These are phyloP conservation scores for Cataglyphis hispanica DNA, from an alignment of 1,140 invertebrate species.

Conservation along the genomic window DNA sequence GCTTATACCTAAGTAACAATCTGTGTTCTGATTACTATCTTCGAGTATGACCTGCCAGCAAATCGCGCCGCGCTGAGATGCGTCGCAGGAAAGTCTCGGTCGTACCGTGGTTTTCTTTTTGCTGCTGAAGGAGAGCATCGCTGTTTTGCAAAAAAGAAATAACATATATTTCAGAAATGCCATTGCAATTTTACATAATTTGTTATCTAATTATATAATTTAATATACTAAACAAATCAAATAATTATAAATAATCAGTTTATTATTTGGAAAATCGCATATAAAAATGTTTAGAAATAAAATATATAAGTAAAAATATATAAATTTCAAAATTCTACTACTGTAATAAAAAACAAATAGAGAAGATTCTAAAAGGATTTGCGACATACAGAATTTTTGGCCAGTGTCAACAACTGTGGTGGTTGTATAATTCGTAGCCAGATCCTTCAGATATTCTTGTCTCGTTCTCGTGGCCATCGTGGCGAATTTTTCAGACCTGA, in stretches of 20 bases:
- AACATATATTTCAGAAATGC: conserved; percentile 13
- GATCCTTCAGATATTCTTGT: conserved; percentile 97
- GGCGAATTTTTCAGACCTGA: conserved; percentile 96
- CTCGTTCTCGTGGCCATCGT: conserved; percentile 98
- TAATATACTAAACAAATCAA: neutral
- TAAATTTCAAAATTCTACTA: too few species aligned
- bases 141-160: conserved; percentile 76
- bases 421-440: conserved; percentile 95
- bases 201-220: neutral
- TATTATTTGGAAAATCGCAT: too few species aligned
- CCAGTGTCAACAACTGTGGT: conserved; percentile 93
- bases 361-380: neutral
- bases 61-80: conserved; percentile 90
- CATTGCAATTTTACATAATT: neutral
- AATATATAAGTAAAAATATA: too few species aligned
- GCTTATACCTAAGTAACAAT: conserved; percentile 95
- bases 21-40: conserved; percentile 90
- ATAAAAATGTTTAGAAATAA: too few species aligned
- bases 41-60: conserved; percentile 92
- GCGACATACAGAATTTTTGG: conserved; percentile 95
- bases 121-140: conserved; percentile 90
- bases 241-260: neutral
- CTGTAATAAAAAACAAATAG: neutral
- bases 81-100: conserved; percentile 90
- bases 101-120: conserved; percentile 91